Evolutionary conservation across 2,797 vertebrate genomes (phyloP), one percentile per base, ranked within the genome.

Genomic region (Zalophus californianus): DNA sequence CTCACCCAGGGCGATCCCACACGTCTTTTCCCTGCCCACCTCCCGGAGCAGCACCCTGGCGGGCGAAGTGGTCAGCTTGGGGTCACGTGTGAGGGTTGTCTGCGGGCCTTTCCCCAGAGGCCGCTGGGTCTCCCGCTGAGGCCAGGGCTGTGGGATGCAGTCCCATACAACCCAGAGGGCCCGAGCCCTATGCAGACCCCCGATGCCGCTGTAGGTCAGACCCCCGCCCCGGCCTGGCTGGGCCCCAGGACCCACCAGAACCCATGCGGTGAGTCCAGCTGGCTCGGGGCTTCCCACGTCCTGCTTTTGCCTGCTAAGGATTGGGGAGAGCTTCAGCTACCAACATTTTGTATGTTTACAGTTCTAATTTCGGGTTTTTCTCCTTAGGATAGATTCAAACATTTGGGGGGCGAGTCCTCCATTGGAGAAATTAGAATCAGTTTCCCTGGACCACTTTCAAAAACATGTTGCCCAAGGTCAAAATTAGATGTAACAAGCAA

Each of bases 51-150:
- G 9, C 44, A 15, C 3, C 35, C 62, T 12, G 1, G 2, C 23
- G n/a, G 20, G 41, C 5, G 0, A 7, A 27, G n/a, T 0, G 29
- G 21, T 54, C 66, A 35, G 3, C 25, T 29, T 14, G 8, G 32
- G 20, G 52, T 62, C 54, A 13, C 1, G 3, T 3, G 7, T 21
- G 2, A 23, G 10, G 23, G 35, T 25, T 16, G 7, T 50, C 70
- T 4, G 10, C 0, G 2, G 11, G 21, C 25, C 7, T 41, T 56
- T 68, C 25, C 35, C 2, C 3, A 16, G 62, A 41, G 7, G 15
- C 16, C 13, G 62, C 15, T 7, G 21, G 66, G 4, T 12, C 62
- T 62, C 7, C 35, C 3, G 0, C 83, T 41, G 56, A 58, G 52
- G 38, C 16, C 0, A 1, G 68, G 29, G 27, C 48, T 66, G 9